A percentile compares a stretch with the other conserved stretches of the same genome.
phyloP scores from a whole-genome alignment of 2,797 vertebrate species.

The Gambelia wislizenii region DNA sequence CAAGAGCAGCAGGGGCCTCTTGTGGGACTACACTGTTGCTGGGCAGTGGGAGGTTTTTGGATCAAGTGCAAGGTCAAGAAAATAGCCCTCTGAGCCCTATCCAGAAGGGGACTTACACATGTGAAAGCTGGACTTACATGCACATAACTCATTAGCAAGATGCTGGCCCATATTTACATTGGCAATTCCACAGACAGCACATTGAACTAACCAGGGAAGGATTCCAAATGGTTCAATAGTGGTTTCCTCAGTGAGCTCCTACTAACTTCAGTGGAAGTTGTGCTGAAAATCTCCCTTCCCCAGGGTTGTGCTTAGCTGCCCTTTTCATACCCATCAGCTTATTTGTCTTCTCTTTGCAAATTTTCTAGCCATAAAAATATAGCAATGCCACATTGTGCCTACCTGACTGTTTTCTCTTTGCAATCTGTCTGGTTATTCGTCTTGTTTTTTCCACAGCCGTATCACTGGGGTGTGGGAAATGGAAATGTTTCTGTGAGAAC shows the following conservation, averaged over 20 bases:
- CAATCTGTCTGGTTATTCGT: conserved; percentile 38
- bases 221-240: no score
- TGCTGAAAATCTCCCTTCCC: no score
- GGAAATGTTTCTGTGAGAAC: background rate
- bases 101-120: no score
- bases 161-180: no score
- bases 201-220: no score
- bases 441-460: conserved; percentile 62
- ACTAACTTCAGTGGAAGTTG: background rate
- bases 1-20: background rate
- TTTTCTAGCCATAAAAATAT: background rate
- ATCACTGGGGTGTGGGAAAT: conserved; percentile 42
- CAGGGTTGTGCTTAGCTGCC: background rate
- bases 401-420: conserved; percentile 71
- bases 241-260: no score
- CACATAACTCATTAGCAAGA: no score
- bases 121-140: no score
- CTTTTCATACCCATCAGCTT: background rate
- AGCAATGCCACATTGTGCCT: conserved; percentile 22
- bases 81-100: no score
- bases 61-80: no score
- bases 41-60: background rate
- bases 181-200: no score
- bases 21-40: background rate
- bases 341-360: background rate